A percentile compares a stretch with the other conserved stretches of the same genome.
Conservation (phyloP, 2,797 vertebrate genomes). For the Chelon auratus region DNA sequence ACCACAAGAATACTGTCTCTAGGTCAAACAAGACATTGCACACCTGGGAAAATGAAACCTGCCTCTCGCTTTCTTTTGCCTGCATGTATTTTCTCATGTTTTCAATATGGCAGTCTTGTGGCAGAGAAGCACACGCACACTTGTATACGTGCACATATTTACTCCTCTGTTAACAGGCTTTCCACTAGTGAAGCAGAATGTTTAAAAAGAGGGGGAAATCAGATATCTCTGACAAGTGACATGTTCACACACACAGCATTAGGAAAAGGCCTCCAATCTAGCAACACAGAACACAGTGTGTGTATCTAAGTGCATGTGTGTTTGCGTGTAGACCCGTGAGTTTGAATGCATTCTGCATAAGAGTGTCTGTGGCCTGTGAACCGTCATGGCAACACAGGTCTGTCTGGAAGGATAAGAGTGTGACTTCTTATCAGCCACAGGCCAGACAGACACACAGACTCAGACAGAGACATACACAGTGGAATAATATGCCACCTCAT, state of each 20-base stretch:
- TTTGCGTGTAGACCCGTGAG: background rate
- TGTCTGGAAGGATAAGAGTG: conserved; percentile 68
- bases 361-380: conserved; percentile 45
- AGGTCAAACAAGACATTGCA: conserved; percentile 22
- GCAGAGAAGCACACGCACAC: conserved; percentile 24
- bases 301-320: conserved; percentile 2
- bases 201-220: conserved; percentile 62
- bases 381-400: conserved; percentile 56
- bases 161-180: conserved; percentile 37
- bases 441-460: conserved; percentile 62
- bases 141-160: conserved; percentile 5
- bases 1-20: background rate
- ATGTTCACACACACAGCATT: conserved; percentile 19
- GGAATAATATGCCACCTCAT: conserved; percentile 55
- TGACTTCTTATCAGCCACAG: conserved; percentile 70
- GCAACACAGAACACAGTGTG: conserved; percentile 12
- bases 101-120: conserved; percentile 48
- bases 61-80: background rate
- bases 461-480: conserved; percentile 24
- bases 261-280: conserved; percentile 32
- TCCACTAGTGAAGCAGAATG: conserved; percentile 54
- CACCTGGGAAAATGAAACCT: background rate
- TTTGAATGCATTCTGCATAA: conserved; percentile 5
- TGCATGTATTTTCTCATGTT: conserved; percentile 31
- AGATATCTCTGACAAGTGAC: conserved; percentile 50